A percentile compares a stretch with the other conserved stretches of the same genome.
Conservation (phyloP, 30 jellyfish, hydroid and myxozoan genomes). For the Pelagia noctiluca region DNA sequence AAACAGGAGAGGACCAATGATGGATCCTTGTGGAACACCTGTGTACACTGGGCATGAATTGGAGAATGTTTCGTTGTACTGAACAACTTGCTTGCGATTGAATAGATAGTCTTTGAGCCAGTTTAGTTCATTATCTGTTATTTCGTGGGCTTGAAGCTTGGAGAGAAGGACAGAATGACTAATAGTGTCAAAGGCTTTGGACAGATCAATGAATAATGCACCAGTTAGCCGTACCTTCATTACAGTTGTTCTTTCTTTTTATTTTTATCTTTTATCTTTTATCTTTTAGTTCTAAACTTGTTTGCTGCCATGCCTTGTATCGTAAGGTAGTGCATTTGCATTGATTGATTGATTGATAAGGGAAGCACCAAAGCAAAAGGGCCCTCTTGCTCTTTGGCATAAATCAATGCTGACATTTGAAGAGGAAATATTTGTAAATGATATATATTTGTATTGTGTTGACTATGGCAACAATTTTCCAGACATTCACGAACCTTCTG, state of each 20-base stretch:
- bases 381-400: slow-evolving; percentile 41
- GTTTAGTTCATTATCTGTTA: slow-evolving; percentile 29
- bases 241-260: too few species aligned
- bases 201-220: slow-evolving; percentile 39
- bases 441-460: slow-evolving; percentile 20
- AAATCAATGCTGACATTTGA: slow-evolving; percentile 31
- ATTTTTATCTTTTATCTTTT: too few species aligned
- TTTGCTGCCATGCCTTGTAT: too few species aligned
- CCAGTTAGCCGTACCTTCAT: too few species aligned
- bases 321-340: too few species aligned
- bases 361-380: slow-evolving; percentile 20
- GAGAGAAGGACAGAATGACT: slow-evolving; percentile 48
- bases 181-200: slow-evolving; percentile 51
- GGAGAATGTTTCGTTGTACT: slow-evolving; percentile 21
- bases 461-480: slow-evolving; percentile 24
- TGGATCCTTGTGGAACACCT: slow-evolving; percentile 31
- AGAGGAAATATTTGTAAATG: slow-evolving; percentile 27
- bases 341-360: too few species aligned
- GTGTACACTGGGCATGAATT: slow-evolving; percentile 33
- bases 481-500: slow-evolving; percentile 23
- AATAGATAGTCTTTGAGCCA: slow-evolving; percentile 45
- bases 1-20: slow-evolving; percentile 24
- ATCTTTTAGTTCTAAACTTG: too few species aligned
- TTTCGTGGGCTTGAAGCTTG: slow-evolving; percentile 44
- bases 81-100: slow-evolving; percentile 45